Evolutionary conservation across 1,140 invertebrate genomes (phyloP), one percentile per base, ranked within the genome.

Genomic region (Megalopta genalis): DNA sequence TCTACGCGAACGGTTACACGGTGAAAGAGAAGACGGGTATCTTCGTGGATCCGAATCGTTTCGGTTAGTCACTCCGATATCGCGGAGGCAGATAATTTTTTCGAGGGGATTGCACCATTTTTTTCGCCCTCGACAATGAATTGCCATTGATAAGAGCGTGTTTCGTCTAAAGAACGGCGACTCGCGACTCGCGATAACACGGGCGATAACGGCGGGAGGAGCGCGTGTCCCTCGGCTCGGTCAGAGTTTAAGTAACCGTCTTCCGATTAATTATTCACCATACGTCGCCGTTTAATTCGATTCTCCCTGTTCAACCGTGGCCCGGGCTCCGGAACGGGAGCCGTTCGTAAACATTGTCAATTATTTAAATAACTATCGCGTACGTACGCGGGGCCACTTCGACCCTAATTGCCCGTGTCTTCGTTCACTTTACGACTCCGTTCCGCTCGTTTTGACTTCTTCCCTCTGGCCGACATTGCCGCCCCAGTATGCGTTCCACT

Each of bases 321-420:
- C 67, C 54, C 60, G 60, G 66, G 0, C 16, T 7, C 49, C 69
- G 76, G 46, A 76, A 54, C 87, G 57, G 84, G 39, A 74, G 59
- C 87, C 57, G 82, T 89, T 86, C 87, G 90, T 92, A 92, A 92
- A 92, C 91, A 92, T 92, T 91, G 89, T 92, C 90, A 92, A 92
- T 92, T 92, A 92, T 92, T 92, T 92, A 92, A 92, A 92, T 92
- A 91, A 89, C 89, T 63, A 79, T 82, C 78, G 77, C 78, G 77
- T 72, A 62, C 71, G 72, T 72, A 62, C 71, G 72, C 42, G 65
- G n/a, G n/a, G 37, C 39, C 73, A 62, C 85, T 82, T 87, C 73
- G 69, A 49, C 69, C 32, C 77, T 83, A 89, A 88, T 85, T 86
- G 79, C 63, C 60, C 72, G 57, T 66, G 74, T 86, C 62, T 79